Evolutionary conservation across 2,113 vertebrate genomes (phyloP).

Genomic region (Saccopteryx bilineata): DNA sequence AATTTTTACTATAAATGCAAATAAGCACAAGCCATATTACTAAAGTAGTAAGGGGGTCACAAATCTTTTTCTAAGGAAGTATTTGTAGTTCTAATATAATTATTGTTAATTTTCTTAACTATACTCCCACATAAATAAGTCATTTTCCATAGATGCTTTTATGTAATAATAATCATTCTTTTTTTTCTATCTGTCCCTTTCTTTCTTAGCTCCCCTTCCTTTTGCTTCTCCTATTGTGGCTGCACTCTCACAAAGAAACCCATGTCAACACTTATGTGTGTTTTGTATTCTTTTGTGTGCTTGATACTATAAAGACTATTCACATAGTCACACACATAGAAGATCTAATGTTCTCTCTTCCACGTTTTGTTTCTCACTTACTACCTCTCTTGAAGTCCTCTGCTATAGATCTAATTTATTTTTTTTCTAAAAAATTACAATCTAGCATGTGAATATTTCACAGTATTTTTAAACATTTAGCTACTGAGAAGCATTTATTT

Average conservation of each 20-base stretch:
- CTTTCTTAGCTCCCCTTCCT: background rate
- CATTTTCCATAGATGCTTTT: background rate
- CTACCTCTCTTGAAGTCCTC: background rate
- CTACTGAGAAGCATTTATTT: background rate
- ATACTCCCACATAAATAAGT: background rate
- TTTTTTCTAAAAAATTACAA: background rate
- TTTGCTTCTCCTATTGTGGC: background rate
- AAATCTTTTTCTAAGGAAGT: background rate
- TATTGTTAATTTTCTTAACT: background rate
- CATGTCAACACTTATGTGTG: background rate
- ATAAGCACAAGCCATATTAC: background rate
- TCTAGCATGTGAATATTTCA: too few relatives aligned
- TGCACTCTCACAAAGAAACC: background rate
- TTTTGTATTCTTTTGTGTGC: background rate
- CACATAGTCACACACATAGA: background rate
- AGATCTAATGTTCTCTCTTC: background rate
- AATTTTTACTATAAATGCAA: background rate
- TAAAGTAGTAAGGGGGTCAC: background rate
- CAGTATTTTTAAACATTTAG: background rate
- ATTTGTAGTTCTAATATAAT: background rate
- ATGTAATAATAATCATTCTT: background rate
- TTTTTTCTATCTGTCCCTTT: background rate
- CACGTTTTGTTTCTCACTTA: background rate
- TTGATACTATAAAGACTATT: background rate
- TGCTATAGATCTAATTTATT: background rate